These are phyloP conservation scores for Pachypanchax playfairii DNA, from an alignment of 2,113 vertebrate genomes.

Conservation along the genomic window DNA sequence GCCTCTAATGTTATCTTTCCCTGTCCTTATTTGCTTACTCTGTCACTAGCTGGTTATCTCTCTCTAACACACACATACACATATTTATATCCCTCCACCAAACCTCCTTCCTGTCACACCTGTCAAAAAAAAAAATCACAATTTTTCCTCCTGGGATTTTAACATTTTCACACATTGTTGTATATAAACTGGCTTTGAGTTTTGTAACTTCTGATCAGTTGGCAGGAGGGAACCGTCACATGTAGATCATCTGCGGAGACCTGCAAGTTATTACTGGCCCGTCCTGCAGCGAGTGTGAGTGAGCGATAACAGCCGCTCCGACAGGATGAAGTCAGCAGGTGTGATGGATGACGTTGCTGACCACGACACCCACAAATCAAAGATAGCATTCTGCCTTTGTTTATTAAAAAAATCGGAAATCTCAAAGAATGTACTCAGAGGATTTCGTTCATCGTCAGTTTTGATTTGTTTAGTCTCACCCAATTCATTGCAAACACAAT, in stretches of 20 bases:
- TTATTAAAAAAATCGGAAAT: slow-evolving; percentile 7
- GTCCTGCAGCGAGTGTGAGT: slow-evolving; percentile 49
- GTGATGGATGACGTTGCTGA: slow-evolving; percentile 67
- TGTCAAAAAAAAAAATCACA: slow-evolving; percentile 43
- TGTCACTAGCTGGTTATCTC: slow-evolving; percentile 28
- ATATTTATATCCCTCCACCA: slow-evolving; percentile 34
- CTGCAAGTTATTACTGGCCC: slow-evolving; percentile 35
- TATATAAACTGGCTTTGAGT: neutral
- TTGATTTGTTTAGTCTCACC: neutral
- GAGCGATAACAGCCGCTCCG: slow-evolving; percentile 56
- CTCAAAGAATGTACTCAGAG: slow-evolving; percentile 3
- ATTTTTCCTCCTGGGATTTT: slow-evolving; percentile 22
- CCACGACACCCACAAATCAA: slow-evolving; percentile 48
- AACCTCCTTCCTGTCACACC: slow-evolving; percentile 44
- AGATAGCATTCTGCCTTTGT: slow-evolving; percentile 13
- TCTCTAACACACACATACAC: neutral
- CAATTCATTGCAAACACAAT: too few relatives aligned
- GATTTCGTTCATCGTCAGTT: too few relatives aligned
- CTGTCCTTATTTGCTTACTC: slow-evolving; percentile 13
- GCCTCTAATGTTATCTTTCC: slow-evolving; percentile 29
- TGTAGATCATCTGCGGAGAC: slow-evolving; percentile 20
- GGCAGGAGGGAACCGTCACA: slow-evolving; percentile 1
- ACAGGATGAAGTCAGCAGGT: slow-evolving; percentile 57
- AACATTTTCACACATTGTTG: slow-evolving; percentile 10
- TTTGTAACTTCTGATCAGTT: neutral